These are phyloP conservation scores for Myiotriccus ornatus DNA, from an alignment of 2,797 vertebrate genomes.

Conservation along the genomic window DNA sequence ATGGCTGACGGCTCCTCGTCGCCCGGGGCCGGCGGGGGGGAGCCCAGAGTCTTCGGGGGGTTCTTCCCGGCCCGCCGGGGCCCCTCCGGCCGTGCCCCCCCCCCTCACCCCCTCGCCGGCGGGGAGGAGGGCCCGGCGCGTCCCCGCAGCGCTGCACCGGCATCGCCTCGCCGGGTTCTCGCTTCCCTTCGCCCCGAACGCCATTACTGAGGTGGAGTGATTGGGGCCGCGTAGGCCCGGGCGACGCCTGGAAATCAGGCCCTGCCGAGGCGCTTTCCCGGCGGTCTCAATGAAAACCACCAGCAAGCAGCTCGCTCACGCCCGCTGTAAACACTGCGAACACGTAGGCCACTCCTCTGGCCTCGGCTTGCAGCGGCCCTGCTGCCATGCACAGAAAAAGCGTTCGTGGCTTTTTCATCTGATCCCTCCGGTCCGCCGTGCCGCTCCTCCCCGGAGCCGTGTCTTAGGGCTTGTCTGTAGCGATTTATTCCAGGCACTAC, in stretches of 20 bases:
- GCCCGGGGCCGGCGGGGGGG: constrained; percentile 70
- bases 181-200: constrained; percentile 76
- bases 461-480: background rate
- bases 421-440: background rate
- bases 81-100: background rate
- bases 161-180: background rate
- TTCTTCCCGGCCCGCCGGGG: background rate
- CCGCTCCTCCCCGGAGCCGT: background rate
- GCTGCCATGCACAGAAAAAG: background rate
- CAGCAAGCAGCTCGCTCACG: constrained; percentile 14
- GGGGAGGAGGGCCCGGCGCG: background rate
- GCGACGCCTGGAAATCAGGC: constrained; percentile 75
- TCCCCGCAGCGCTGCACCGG: background rate
- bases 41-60: background rate
- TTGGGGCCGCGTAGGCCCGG: constrained; percentile 73
- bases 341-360: constrained; percentile 51
- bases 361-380: background rate
- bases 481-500: background rate
- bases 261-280: constrained; percentile 75
- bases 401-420: background rate
- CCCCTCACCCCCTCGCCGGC: too few species aligned
- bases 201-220: constrained; percentile 86
- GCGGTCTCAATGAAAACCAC: constrained; percentile 26
- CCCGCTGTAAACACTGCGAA: constrained; percentile 59
- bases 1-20: constrained; percentile 66